A percentile compares a stretch with the other conserved stretches of the same genome.
These are phyloP conservation scores for Stigmatopora argus DNA, from an alignment of 2,113 vertebrate species.

Conservation along the genomic window DNA sequence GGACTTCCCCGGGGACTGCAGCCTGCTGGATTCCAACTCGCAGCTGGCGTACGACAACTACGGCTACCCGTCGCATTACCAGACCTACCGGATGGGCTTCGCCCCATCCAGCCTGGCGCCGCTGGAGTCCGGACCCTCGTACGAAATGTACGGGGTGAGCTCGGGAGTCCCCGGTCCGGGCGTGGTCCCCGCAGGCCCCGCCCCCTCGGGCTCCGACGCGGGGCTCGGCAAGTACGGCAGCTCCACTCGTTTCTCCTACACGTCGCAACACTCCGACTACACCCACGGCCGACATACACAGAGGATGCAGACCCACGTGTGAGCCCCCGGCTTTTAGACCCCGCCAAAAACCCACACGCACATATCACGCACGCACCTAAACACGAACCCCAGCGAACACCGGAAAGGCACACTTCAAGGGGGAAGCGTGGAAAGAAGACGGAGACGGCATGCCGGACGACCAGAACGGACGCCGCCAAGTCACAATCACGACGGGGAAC, in stretches of 20 bases:
- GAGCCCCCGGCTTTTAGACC: constrained; percentile 60
- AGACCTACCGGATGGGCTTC: constrained; percentile 82
- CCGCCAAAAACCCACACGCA: constrained; percentile 40
- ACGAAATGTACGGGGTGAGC: constrained; percentile 74
- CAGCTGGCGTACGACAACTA: constrained; percentile 90
- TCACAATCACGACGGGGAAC: constrained; percentile 72
- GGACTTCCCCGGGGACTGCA: constrained; percentile 72
- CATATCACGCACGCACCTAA: constrained; percentile 42
- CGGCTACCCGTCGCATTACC: constrained; percentile 76
- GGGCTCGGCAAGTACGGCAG: constrained; percentile 83
- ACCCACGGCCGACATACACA: constrained; percentile 90
- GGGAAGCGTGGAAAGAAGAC: constrained; percentile 29
- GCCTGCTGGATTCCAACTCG: constrained; percentile 76
- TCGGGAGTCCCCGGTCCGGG: constrained; percentile 40
- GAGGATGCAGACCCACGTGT: constrained; percentile 97
- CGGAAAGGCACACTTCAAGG: constrained; percentile 26
- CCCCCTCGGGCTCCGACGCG: constrained; percentile 61
- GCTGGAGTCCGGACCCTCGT: constrained; percentile 70
- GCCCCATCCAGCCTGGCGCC: constrained; percentile 73
- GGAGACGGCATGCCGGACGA: background rate
- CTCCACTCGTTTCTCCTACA: constrained; percentile 88
- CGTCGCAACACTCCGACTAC: constrained; percentile 92
- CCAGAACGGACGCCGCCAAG: constrained; percentile 65
- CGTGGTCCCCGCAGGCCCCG: constrained; percentile 34
- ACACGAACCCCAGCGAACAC: constrained; percentile 19